These are phyloP conservation scores for Calyptomena viridis DNA, from an alignment of 2,113 vertebrate species.

Conservation along the genomic window DNA sequence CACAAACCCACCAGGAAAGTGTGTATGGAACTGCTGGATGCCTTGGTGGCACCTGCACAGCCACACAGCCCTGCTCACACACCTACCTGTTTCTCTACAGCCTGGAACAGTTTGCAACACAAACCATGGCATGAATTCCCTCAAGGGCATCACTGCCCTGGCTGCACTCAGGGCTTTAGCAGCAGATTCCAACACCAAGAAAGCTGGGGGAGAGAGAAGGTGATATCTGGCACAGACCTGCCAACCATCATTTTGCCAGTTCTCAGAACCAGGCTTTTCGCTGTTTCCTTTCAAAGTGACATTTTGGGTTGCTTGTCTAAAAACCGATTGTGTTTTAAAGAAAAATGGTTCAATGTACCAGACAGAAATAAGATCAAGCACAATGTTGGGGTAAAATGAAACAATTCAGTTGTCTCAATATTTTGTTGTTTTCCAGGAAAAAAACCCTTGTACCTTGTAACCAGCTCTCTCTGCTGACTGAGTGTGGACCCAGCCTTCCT, in stretches of 20 bases:
- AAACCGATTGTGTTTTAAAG: neutral
- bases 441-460: neutral
- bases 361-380: neutral
- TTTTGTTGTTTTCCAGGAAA: neutral
- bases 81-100: neutral
- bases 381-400: neutral
- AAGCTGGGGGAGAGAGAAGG: neutral
- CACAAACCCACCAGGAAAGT: neutral
- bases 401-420: neutral
- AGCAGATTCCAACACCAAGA: neutral
- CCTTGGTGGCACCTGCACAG: neutral
- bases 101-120: accelerated
- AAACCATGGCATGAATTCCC: neutral
- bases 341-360: neutral
- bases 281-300: neutral
- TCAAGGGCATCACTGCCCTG: neutral
- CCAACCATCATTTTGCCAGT: neutral
- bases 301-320: neutral
- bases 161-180: neutral
- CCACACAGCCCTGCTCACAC: neutral
- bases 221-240: neutral
- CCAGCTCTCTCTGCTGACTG: neutral
- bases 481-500: neutral
- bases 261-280: neutral
- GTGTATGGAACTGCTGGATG: accelerated